Evolutionary conservation across 1,140 invertebrate genomes (phyloP).

Genomic region (Ephestia elutella): DNA sequence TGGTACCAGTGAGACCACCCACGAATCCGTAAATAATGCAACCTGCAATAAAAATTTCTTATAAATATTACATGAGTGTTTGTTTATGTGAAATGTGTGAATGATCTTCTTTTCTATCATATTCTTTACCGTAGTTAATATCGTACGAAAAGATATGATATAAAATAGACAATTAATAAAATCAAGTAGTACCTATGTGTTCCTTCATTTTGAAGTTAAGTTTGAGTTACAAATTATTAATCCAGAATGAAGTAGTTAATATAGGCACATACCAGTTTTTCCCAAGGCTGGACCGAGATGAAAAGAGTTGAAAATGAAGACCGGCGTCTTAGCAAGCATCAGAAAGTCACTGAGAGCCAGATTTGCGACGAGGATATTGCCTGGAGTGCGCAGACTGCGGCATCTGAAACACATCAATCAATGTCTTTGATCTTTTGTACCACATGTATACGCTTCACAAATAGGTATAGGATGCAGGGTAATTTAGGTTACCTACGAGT

Average conservation of each 20-base stretch:
- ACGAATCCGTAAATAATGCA: conserved; percentile 82
- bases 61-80: no score
- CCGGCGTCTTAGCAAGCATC: conserved; percentile 80
- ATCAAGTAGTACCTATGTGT: no score
- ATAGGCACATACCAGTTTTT: conserved; percentile 73
- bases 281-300: conserved; percentile 80
- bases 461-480: not conserved
- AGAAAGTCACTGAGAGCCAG: conserved; percentile 84
- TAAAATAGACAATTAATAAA: no score
- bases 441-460: not conserved
- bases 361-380: conserved; percentile 85
- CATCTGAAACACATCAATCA: conserved; percentile 73
- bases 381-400: conserved; percentile 81
- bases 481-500: no score
- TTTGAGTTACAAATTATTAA: no score
- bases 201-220: no score
- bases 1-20: conserved; percentile 81
- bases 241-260: conserved; percentile 1
- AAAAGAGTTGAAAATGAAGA: conserved; percentile 83
- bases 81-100: no score
- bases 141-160: no score
- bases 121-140: no score
- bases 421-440: conserved; percentile 9
- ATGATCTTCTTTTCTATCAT: no score
- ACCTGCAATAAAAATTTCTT: conserved; percentile 73